Conservation (phyloP, 2,888 invertebrate genomes). For the Melieria omissa region DNA sequence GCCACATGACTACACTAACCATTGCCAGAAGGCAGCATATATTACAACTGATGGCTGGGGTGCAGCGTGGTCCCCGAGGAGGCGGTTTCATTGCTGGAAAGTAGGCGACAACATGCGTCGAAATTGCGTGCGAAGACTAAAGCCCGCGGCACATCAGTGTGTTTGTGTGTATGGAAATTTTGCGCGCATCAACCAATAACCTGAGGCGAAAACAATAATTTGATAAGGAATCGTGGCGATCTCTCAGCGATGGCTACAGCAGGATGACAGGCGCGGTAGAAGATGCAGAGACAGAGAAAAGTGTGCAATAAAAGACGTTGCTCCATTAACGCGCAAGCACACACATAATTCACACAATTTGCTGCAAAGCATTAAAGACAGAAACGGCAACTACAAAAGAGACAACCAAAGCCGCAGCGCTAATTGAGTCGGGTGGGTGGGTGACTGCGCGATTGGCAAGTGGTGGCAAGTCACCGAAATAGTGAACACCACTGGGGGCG, state of each 20-base stretch:
- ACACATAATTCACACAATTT: neutral
- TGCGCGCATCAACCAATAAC: neutral
- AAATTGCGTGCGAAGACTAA: no score
- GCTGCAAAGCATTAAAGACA: neutral
- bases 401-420: neutral
- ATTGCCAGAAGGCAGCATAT: no score
- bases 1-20: no score
- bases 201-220: neutral
- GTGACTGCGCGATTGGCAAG: no score
- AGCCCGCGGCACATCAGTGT: no score
- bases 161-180: no score
- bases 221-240: slow-evolving; percentile 14
- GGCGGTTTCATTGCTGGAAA: no score
- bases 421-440: neutral
- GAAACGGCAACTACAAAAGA: neutral
- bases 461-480: neutral
- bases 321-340: no score
- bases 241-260: neutral
- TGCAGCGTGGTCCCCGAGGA: no score
- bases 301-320: neutral
- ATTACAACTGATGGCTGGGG: no score
- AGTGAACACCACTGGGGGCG: neutral
- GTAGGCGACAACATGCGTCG: no score
- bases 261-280: neutral
- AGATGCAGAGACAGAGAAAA: neutral